Conservation (phyloP, 2,888 invertebrate genomes). For the Melinopterus prodromus region DNA sequence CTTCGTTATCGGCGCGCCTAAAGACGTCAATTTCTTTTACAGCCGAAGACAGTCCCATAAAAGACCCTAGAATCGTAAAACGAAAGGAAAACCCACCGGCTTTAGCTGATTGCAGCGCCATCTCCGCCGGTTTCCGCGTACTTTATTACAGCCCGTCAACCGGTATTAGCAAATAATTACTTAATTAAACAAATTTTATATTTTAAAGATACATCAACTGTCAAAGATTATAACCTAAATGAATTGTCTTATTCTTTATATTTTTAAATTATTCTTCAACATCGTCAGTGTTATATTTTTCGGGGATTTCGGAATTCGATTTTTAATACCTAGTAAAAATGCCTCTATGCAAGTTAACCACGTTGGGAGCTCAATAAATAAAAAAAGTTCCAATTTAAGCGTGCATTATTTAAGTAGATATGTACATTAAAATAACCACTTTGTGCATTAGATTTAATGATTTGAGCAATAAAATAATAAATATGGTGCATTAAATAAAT, state of each 20-base stretch:
- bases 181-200: constrained; percentile 14
- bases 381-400: no score
- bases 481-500: no score
- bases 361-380: no score
- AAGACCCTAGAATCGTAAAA: constrained; percentile 20
- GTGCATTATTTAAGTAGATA: no score
- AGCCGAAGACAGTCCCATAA: constrained; percentile 15
- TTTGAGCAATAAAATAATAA: no score
- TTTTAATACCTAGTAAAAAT: no score
- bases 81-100: constrained; percentile 14
- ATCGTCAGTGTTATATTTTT: no score
- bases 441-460: no score
- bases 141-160: constrained; percentile 4
- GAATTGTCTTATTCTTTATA: background rate
- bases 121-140: constrained; percentile 7
- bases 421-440: no score
- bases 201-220: background rate
- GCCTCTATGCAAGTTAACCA: no score
- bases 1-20: constrained; percentile 19
- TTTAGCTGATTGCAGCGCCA: constrained; percentile 13
- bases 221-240: background rate
- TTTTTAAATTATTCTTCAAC: no score
- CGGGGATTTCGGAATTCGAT: no score
- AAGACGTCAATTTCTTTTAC: constrained; percentile 27
- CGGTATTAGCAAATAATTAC: constrained; percentile 20